Evolutionary conservation across 2,113 vertebrate genomes (phyloP).

Genomic region (Platysteira castanea): DNA sequence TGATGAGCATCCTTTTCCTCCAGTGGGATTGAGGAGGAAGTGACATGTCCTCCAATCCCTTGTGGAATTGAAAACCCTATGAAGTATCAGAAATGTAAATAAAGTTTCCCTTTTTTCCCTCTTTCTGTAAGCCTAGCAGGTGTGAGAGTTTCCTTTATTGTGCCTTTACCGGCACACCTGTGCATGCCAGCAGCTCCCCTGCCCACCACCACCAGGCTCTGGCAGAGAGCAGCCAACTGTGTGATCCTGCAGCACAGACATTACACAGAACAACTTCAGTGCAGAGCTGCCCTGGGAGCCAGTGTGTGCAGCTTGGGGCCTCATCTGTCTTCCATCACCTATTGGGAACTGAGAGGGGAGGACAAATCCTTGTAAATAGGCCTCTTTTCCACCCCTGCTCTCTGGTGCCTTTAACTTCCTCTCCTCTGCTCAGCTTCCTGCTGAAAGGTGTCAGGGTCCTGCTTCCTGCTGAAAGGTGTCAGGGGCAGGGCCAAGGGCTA

Average conservation of each 20-base stretch:
- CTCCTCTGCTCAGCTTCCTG: not conserved
- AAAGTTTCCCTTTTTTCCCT: no score
- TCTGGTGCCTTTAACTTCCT: not conserved
- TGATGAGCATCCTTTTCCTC: no score
- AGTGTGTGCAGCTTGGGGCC: rapidly evolving
- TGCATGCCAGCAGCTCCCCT: not conserved
- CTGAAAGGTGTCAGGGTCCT: not conserved
- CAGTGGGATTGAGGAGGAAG: no score
- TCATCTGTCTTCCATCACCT: not conserved
- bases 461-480: not conserved
- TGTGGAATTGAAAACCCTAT: no score
- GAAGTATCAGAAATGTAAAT: no score
- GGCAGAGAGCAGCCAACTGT: not conserved
- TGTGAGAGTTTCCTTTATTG: no score
- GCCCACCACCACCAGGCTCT: not conserved
- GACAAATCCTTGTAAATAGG: not conserved
- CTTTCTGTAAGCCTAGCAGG: no score
- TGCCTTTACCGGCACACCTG: no score
- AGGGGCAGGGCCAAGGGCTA: not conserved
- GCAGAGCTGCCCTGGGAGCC: not conserved
- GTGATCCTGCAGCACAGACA: not conserved
- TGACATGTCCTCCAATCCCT: no score
- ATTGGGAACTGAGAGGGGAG: not conserved
- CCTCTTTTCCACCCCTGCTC: not conserved
- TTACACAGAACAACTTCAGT: not conserved